A percentile compares a stretch with the other conserved stretches of the same genome.
Conservation (phyloP, 2,113 vertebrate genomes). For the Apteryx owenii region DNA sequence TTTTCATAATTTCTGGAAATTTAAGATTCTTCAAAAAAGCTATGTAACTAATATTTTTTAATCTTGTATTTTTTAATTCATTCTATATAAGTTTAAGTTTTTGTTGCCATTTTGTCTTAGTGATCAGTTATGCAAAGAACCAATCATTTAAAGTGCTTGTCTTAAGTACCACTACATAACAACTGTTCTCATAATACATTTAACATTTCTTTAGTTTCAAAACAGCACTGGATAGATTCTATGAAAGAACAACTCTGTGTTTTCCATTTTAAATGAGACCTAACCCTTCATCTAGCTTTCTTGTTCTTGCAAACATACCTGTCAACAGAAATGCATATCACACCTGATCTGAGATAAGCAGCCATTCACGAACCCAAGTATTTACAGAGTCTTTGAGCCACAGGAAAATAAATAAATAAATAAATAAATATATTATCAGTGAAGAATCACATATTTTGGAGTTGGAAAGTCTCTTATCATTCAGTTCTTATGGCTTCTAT, state of each 20-base stretch:
- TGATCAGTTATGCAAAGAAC: background rate
- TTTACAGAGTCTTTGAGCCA: background rate
- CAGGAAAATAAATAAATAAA: background rate
- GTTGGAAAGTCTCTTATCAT: background rate
- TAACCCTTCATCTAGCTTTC: background rate
- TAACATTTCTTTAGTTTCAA: background rate
- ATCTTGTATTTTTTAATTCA: background rate
- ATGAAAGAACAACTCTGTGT: background rate
- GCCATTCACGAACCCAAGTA: background rate
- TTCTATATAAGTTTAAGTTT: background rate
- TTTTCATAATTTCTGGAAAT: background rate
- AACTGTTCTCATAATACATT: background rate
- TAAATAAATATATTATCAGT: background rate
- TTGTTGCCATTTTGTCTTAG: background rate
- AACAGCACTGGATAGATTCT: background rate
- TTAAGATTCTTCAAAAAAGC: background rate
- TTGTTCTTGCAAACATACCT: background rate
- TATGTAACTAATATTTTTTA: background rate
- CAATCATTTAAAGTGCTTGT: background rate
- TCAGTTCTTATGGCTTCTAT: background rate
- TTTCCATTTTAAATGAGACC: background rate
- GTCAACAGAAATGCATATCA: background rate
- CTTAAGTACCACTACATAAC: background rate
- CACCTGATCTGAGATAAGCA: background rate
- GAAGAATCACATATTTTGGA: background rate